These are phyloP conservation scores for Sylvia atricapilla DNA, from an alignment of 2,113 vertebrate genomes.

Conservation along the genomic window DNA sequence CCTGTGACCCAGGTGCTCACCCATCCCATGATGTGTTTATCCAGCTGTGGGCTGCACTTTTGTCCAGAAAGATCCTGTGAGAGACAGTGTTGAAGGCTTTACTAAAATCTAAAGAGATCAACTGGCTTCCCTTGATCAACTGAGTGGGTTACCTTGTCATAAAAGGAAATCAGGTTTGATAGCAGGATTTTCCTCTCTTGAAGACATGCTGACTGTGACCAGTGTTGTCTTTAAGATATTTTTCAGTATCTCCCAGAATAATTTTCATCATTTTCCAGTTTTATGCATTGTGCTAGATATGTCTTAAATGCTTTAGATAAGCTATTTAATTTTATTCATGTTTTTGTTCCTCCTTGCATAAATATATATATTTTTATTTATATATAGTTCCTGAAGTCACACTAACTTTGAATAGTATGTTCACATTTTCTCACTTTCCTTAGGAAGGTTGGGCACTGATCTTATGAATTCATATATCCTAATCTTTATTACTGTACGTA, in stretches of 20 bases:
- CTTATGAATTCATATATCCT: not conserved
- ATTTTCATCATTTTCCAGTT: not conserved
- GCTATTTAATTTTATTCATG: not conserved
- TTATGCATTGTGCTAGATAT: not conserved
- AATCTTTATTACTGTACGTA: not conserved
- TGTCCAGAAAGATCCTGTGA: not conserved
- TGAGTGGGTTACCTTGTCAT: not conserved
- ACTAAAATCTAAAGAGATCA: not conserved
- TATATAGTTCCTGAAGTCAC: not conserved
- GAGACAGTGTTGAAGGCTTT: rapidly evolving
- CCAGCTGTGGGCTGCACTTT: not conserved
- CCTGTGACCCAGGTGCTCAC: rapidly evolving
- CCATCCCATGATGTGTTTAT: no score
- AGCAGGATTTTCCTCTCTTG: not conserved
- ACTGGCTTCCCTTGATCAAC: rapidly evolving
- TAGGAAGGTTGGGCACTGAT: not conserved
- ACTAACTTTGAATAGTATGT: not conserved
- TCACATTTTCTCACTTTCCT: not conserved
- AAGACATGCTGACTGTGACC: not conserved
- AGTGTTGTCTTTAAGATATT: not conserved
- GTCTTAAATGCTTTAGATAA: not conserved
- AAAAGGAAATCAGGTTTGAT: not conserved
- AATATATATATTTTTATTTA: no score
- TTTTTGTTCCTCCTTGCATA: not conserved
- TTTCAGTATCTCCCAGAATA: not conserved